Percentiles rank a stretch among this genome's conserved stretches.
Evolutionary conservation across 2,113 vertebrate species (phyloP).

Genomic region (Anthoscopus minutus): DNA sequence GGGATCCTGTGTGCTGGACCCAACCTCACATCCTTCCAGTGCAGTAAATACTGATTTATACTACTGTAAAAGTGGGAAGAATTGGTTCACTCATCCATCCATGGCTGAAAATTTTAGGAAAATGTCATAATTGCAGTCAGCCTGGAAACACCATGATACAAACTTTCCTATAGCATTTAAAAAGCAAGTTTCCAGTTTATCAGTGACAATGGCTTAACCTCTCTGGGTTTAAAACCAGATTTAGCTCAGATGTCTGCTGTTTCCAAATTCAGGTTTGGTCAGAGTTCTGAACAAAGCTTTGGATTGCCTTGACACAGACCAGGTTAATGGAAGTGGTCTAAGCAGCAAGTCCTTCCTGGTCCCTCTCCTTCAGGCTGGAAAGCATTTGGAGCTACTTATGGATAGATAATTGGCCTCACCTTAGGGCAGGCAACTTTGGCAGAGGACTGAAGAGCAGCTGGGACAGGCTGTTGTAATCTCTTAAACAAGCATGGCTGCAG

Average conservation of each 20-base stretch:
- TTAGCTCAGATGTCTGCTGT: not conserved
- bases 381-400: not conserved
- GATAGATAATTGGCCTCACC: not conserved
- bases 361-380: not conserved
- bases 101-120: not conserved
- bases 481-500: not conserved
- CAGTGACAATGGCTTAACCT: not conserved
- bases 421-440: not conserved
- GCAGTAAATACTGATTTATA: not conserved
- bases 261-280: too few species aligned
- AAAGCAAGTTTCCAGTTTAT: not conserved
- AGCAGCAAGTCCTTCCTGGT: not conserved
- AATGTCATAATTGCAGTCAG: not conserved
- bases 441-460: not conserved
- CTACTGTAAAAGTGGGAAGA: not conserved
- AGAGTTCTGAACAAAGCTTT: not conserved
- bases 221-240: not conserved
- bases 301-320: not conserved
- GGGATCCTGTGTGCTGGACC: not conserved
- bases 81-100: not conserved
- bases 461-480: not conserved
- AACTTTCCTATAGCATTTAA: not conserved
- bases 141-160: not conserved
- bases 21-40: not conserved
- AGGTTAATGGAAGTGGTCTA: not conserved